Evolutionary conservation across 2,797 vertebrate genomes (phyloP).

Genomic region (Denticeps clupeoides): DNA sequence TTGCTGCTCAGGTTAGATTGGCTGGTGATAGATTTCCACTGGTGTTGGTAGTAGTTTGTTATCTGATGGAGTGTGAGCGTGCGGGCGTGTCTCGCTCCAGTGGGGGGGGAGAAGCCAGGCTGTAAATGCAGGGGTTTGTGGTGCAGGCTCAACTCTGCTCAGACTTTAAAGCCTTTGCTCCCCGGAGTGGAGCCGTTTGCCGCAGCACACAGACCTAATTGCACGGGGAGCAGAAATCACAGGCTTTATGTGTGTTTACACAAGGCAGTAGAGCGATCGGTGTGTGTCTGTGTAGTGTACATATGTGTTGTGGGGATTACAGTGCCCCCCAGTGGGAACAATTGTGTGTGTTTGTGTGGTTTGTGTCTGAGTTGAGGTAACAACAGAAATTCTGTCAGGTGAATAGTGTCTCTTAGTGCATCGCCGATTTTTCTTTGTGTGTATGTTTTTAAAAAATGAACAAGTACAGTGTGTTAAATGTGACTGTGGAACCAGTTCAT

Average conservation of each 20-base stretch:
- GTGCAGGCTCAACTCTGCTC: neutral
- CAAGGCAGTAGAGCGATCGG: conserved; percentile 13
- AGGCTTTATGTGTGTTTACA: conserved; percentile 3
- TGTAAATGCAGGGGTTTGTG: neutral
- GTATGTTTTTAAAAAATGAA: too few relatives aligned
- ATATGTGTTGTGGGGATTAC: conserved; percentile 1
- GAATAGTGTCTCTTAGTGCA: too few relatives aligned
- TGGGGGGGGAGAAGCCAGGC: neutral
- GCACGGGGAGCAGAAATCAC: conserved; percentile 4
- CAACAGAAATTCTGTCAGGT: too few relatives aligned
- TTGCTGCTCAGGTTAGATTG: neutral
- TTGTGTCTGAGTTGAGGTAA: too few relatives aligned
- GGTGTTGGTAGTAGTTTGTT: conserved; percentile 13
- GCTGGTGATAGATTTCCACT: neutral
- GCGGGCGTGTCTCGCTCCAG: conserved; percentile 6
- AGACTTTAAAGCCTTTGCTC: conserved; percentile 6
- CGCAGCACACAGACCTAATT: conserved; percentile 8
- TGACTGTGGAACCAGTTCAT: too few relatives aligned
- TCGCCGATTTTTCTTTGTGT: too few relatives aligned
- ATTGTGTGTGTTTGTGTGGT: conserved; percentile 4
- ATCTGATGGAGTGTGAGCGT: conserved; percentile 23
- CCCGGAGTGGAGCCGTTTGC: conserved; percentile 1
- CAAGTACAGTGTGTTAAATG: too few relatives aligned
- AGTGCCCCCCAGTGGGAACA: conserved; percentile 25
- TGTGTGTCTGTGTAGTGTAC: neutral